A percentile compares a stretch with the other conserved stretches of the same genome.
phyloP scores from a whole-genome alignment of 2,113 vertebrate genomes.

The Eptesicus fuscus region DNA sequence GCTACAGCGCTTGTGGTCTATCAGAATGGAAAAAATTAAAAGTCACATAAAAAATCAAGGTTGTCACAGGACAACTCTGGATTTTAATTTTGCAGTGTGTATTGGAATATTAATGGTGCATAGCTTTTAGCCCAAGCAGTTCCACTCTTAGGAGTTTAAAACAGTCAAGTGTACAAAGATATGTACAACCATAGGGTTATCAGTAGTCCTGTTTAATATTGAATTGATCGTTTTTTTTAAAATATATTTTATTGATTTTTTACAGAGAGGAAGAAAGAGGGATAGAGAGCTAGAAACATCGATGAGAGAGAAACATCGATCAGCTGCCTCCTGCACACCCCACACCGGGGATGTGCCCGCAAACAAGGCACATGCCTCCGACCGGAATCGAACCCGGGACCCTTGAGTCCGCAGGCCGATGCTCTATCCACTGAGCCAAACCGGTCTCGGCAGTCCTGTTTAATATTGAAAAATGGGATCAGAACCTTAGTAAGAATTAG shows the following conservation, averaged over 20 bases:
- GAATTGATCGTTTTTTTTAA: no score
- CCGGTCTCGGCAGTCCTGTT: no score
- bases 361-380: no score
- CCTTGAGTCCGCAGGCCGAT: no score
- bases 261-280: no score
- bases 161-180: not conserved
- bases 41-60: not conserved
- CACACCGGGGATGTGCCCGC: no score
- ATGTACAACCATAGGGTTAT: not conserved
- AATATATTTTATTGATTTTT: no score
- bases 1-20: not conserved
- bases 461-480: not conserved
- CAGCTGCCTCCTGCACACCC: no score
- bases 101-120: not conserved
- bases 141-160: not conserved
- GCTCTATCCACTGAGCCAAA: no score
- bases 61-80: not conserved
- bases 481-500: not conserved
- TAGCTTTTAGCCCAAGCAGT: not conserved
- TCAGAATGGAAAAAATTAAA: not conserved
- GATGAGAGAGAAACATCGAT: no score
- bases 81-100: not conserved
- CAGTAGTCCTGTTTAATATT: not conserved
- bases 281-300: no score
- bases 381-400: no score